phyloP scores from a whole-genome alignment of 2,113 vertebrate genomes.

The Amphiprion percula region DNA sequence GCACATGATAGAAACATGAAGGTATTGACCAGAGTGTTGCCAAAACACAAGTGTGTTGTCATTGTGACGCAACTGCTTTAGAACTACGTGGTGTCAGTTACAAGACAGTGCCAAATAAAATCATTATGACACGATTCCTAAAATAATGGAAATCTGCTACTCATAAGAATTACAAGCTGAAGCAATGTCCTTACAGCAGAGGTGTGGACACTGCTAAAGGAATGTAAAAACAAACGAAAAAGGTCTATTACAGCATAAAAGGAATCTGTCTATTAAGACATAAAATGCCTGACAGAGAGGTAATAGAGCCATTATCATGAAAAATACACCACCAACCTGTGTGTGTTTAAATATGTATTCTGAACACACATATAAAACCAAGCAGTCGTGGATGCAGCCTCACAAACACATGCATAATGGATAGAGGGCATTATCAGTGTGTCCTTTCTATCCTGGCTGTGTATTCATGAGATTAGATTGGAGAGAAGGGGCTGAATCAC shows the following conservation, averaged over 20 bases:
- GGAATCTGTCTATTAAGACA: slow-evolving; percentile 43
- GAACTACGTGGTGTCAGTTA: background rate
- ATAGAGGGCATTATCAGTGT: slow-evolving; percentile 66
- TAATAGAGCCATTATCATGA: slow-evolving; percentile 53
- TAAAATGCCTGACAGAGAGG: slow-evolving; percentile 50
- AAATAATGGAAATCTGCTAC: slow-evolving; percentile 7
- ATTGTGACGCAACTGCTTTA: background rate
- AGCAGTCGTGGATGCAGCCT: slow-evolving; percentile 23
- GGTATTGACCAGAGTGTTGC: background rate
- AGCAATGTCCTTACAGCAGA: slow-evolving; percentile 9
- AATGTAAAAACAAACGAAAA: slow-evolving; percentile 29
- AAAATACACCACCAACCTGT: slow-evolving; percentile 38
- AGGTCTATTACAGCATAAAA: background rate
- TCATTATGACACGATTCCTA: background rate
- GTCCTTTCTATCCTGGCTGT: slow-evolving; percentile 62
- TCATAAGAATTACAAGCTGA: background rate
- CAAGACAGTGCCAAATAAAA: slow-evolving; percentile 10
- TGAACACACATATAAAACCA: slow-evolving; percentile 46
- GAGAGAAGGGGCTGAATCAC: slow-evolving; percentile 56
- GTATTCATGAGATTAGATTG: slow-evolving; percentile 71
- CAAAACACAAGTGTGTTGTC: background rate
- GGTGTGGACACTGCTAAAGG: background rate
- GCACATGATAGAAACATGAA: no score
- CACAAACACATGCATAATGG: slow-evolving; percentile 71
- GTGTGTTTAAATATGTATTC: slow-evolving; percentile 53